Percentiles rank a stretch among this genome's conserved stretches.
Evolutionary conservation across 1,140 invertebrate genomes (phyloP).

Genomic region (Trissolcus basalis): DNA sequence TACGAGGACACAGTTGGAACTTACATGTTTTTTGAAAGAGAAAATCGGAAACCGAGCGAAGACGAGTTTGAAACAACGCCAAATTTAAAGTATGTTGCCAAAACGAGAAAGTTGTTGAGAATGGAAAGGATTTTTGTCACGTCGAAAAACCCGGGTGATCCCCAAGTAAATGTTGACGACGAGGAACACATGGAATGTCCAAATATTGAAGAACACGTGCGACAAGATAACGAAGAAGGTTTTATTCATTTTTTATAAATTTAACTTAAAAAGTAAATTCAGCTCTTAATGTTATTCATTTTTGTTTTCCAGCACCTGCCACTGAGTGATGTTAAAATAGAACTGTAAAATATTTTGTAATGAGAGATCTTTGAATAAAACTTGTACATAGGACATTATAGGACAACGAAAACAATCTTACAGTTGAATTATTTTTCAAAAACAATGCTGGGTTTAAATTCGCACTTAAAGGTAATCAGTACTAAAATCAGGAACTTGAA

Average conservation of each 20-base stretch:
- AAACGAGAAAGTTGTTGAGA: slow-evolving; percentile 75
- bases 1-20: slow-evolving; percentile 77
- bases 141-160: slow-evolving; percentile 63
- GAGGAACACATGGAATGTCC: not conserved
- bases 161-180: slow-evolving; percentile 6
- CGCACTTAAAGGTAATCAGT: too few relatives aligned
- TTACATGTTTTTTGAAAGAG: slow-evolving; percentile 75
- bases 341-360: not conserved
- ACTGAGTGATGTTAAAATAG: not conserved
- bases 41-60: slow-evolving; percentile 66
- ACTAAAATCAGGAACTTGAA: too few relatives aligned
- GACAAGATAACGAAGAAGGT: not conserved
- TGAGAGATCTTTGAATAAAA: not conserved
- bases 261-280: too few relatives aligned
- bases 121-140: slow-evolving; percentile 76
- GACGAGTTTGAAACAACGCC: slow-evolving; percentile 74
- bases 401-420: too few relatives aligned
- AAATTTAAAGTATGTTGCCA: slow-evolving; percentile 72
- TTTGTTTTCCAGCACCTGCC: not conserved
- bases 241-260: too few relatives aligned
- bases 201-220: slow-evolving; percentile 9
- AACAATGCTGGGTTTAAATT: too few relatives aligned
- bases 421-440: too few relatives aligned
- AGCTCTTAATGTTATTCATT: too few relatives aligned
- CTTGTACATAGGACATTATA: not conserved